phyloP scores from a whole-genome alignment of 1,140 invertebrate species.

The Drosophila pallidifrons region DNA sequence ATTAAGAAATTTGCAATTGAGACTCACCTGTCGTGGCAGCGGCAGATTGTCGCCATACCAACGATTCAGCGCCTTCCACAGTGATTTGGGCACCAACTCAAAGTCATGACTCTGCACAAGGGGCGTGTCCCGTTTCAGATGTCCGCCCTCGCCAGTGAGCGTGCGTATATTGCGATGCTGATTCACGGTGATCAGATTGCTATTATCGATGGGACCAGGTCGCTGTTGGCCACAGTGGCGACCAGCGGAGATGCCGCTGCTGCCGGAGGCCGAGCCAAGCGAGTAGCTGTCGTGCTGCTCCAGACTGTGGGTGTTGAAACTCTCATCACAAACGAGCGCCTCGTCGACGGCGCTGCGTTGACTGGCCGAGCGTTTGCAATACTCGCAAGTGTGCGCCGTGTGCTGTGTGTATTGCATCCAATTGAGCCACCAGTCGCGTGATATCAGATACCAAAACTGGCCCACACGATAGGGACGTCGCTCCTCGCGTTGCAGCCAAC shows the following conservation, averaged over 20 bases:
- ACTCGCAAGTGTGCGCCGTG: constrained; percentile 78
- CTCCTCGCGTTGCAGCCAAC: constrained; percentile 92
- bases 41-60: constrained; percentile 95
- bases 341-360: constrained; percentile 85
- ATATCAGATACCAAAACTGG: constrained; percentile 95
- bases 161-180: constrained; percentile 88
- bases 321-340: constrained; percentile 88
- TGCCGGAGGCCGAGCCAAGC: constrained; percentile 81
- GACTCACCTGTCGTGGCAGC: constrained; percentile 90
- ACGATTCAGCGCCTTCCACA: constrained; percentile 93
- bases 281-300: constrained; percentile 86
- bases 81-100: constrained; percentile 92
- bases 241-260: constrained; percentile 86
- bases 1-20: constrained; percentile 62
- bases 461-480: constrained; percentile 90
- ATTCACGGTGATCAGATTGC: constrained; percentile 88
- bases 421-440: constrained; percentile 92
- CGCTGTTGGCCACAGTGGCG: constrained; percentile 77
- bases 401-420: constrained; percentile 91
- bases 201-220: constrained; percentile 93
- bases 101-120: constrained; percentile 92
- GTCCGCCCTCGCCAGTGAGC: constrained; percentile 94
- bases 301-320: constrained; percentile 87
- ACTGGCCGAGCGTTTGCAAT: constrained; percentile 69
- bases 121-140: constrained; percentile 89